Evolutionary conservation across 2,888 invertebrate genomes (phyloP).

Genomic region (Quadriops clusia): DNA sequence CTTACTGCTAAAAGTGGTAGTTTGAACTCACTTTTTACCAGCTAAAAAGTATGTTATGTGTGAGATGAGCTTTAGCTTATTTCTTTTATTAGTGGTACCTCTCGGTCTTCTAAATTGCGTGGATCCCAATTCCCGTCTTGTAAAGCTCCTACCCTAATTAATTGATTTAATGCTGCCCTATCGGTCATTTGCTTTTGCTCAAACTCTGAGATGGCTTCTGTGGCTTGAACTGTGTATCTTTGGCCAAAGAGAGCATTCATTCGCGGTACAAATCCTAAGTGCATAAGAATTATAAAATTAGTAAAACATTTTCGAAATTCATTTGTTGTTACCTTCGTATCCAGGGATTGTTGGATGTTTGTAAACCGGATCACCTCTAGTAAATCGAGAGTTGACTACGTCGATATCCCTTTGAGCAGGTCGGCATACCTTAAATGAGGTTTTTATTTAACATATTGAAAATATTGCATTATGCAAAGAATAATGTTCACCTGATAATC

Average conservation of each 20-base stretch:
- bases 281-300: too few relatives aligned
- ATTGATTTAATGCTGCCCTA: slow-evolving; percentile 45
- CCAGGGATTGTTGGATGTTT: slow-evolving; percentile 63
- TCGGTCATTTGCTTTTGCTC: slow-evolving; percentile 49
- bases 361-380: slow-evolving; percentile 56
- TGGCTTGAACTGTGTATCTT: slow-evolving; percentile 58
- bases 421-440: slow-evolving; percentile 38
- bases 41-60: slow-evolving; percentile 36
- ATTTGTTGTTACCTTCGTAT: slow-evolving; percentile 67
- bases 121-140: slow-evolving; percentile 54
- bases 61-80: not conserved
- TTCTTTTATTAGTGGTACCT: slow-evolving; percentile 34
- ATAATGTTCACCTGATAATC: slow-evolving; percentile 45
- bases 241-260: slow-evolving; percentile 56
- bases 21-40: slow-evolving; percentile 55
- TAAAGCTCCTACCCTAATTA: slow-evolving; percentile 46
- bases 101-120: slow-evolving; percentile 47
- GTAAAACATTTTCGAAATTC: too few relatives aligned
- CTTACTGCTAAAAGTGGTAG: slow-evolving; percentile 55
- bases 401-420: slow-evolving; percentile 57
- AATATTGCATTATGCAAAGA: not conserved
- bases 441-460: not conserved
- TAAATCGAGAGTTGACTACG: slow-evolving; percentile 49
- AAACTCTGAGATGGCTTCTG: slow-evolving; percentile 61
- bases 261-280: slow-evolving; percentile 55